Evolutionary conservation across 2,113 vertebrate genomes (phyloP).

Genomic region (Equus przewalskii): DNA sequence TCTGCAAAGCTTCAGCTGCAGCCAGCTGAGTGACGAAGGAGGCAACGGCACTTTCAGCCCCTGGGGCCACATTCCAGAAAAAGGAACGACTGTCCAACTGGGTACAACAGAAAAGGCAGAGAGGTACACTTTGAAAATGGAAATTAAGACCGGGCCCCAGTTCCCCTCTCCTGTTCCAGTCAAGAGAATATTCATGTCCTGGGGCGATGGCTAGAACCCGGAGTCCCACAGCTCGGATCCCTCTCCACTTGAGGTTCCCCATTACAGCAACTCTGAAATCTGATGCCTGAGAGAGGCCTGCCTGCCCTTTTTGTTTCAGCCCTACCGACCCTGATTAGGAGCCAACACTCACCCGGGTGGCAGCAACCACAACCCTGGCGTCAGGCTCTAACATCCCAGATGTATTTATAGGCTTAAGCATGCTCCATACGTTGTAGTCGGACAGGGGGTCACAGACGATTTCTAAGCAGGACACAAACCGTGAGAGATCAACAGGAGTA

Average conservation of each 20-base stretch:
- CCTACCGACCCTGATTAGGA: neutral
- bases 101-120: neutral
- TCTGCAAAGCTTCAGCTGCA: conserved; percentile 92
- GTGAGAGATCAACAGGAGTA: neutral
- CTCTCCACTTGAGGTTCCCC: neutral
- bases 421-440: conserved; percentile 94
- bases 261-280: neutral
- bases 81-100: conserved; percentile 97
- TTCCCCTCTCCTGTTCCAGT: neutral
- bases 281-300: neutral
- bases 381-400: conserved; percentile 79
- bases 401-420: conserved; percentile 91
- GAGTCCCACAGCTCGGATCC: neutral
- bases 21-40: conserved; percentile 94
- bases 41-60: conserved; percentile 91
- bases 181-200: neutral
- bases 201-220: neutral
- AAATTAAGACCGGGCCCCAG: neutral
- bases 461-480: conserved; percentile 86
- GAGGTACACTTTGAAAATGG: neutral
- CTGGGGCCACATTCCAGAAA: conserved; percentile 95
- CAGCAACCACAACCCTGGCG: conserved; percentile 91
- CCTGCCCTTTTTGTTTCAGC: neutral
- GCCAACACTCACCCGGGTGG: conserved; percentile 90
- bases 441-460: conserved; percentile 93